Base-by-base conservation (phyloP, 92 coral and sea anemone genomes). In the Micromussa lordhowensis region DNA sequence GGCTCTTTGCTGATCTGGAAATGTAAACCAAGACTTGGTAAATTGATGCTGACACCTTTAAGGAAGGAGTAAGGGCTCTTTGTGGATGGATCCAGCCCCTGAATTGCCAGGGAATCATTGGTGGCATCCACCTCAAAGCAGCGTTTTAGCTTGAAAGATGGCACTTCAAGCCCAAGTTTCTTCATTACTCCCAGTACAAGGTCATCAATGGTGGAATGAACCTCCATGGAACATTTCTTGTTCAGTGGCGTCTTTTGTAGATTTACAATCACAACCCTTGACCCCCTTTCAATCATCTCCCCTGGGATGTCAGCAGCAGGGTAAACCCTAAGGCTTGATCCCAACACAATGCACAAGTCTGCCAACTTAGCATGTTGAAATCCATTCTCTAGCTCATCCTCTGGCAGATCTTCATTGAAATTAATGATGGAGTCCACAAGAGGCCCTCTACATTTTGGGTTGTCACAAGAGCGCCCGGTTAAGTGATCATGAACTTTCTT, bases 301-400 rank as follows among this genome's bases (percentile, higher is more conserved):
- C 78, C 95, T 22, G 97, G 97, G 74, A 94, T 88, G 40, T 87
- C 87, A 3, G 97, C 95, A 26, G 97, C 97, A 5, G 97, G 97
- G 21, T 89, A 90, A 22, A 94, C 97, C 16, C 95, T 88, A 0
- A 94, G 97, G 82, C 97, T 94, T 7, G 97, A 94, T 0, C 97
- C 97, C 76, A 94, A 88, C 22, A 94, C 97, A 5, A 94, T 71
- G 80, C 97, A 94, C 18, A 94, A 86, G 75, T 94, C 97, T 36
- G 94, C 87, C 78, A 90, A 82, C 19, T 26, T 3, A 0, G 71
- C 31, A 66, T 66, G 71, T 4, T 18, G 71, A 7, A 66, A 9
- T 2, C 71, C 71, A 5, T 91, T 88, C 17, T 88, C 63, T 48
- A 94, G 90, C 38, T 92, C 96, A 35, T 90, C 96, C 31, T 83